Evolutionary conservation across 2,797 vertebrate species (phyloP).

Genomic region (Acanthis flammea): DNA sequence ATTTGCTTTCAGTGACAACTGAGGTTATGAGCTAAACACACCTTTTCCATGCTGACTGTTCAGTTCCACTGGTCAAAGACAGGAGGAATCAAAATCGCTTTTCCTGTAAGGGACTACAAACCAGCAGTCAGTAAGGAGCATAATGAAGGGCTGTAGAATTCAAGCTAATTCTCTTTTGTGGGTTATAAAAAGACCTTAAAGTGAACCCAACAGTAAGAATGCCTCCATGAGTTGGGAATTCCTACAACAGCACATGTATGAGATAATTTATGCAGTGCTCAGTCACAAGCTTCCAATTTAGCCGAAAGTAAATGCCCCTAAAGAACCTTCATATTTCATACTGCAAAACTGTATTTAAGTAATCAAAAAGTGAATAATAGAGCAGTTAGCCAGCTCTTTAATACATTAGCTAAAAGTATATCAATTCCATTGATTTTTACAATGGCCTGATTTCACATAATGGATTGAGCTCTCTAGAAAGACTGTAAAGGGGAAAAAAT

Average conservation of each 20-base stretch:
- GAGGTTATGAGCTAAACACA: neutral
- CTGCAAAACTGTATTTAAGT: slow-evolving; percentile 14
- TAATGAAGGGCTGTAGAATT: neutral
- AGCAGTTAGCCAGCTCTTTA: slow-evolving; percentile 57
- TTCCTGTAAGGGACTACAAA: neutral
- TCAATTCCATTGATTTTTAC: slow-evolving; percentile 61
- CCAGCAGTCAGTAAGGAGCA: neutral
- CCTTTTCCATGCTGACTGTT: neutral
- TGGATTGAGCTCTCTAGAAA: slow-evolving; percentile 23
- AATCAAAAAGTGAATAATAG: slow-evolving; percentile 52
- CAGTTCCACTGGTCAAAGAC: neutral
- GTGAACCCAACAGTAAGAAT: neutral
- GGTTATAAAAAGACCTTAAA: neutral
- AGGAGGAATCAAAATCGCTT: neutral
- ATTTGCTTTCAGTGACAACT: neutral
- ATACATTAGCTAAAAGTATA: slow-evolving; percentile 58
- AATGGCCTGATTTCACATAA: slow-evolving; percentile 40
- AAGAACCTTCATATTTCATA: slow-evolving; percentile 11
- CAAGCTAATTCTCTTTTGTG: neutral
- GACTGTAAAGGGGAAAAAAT: neutral
- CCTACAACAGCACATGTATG: neutral
- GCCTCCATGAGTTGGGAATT: neutral
- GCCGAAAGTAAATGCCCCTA: neutral
- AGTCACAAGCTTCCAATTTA: neutral
- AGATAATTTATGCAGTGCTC: neutral